Percentiles rank a stretch among this genome's conserved stretches.
Conservation (phyloP, 2,113 vertebrate species). For the Ariopsis seemanni region DNA sequence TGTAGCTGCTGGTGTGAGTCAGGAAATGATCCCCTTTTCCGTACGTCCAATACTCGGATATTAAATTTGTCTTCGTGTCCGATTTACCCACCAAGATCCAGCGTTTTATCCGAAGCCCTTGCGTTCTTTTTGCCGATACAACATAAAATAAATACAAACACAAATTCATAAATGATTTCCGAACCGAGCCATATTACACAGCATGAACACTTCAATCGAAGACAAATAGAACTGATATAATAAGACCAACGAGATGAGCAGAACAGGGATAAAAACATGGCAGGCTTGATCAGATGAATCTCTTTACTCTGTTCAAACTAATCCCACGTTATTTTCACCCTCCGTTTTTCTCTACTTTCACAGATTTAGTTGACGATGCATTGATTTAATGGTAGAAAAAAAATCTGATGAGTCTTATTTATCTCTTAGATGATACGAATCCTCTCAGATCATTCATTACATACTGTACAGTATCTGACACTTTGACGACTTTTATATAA, state of each 20-base stretch:
- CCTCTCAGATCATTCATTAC: not conserved
- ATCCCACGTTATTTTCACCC: not conserved
- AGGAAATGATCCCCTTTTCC: slow-evolving; percentile 14
- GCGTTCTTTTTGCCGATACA: slow-evolving; percentile 32
- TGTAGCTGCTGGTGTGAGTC: slow-evolving; percentile 50
- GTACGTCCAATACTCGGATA: slow-evolving; percentile 19
- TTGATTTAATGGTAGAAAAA: not conserved
- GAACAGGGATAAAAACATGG: slow-evolving; percentile 60
- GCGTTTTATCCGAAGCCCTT: slow-evolving; percentile 29
- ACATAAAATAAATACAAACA: slow-evolving; percentile 51
- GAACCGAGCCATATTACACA: slow-evolving; percentile 5
- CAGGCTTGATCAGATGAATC: slow-evolving; percentile 63
- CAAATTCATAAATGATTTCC: not conserved
- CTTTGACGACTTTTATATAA: not conserved
- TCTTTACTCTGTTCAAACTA: not conserved
- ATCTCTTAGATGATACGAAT: not conserved
- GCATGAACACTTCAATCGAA: slow-evolving; percentile 12
- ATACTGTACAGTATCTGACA: not conserved
- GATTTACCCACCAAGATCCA: not conserved
- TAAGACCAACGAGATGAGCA: slow-evolving; percentile 49
- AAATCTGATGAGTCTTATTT: not conserved
- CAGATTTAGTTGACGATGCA: not conserved
- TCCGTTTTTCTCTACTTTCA: not conserved
- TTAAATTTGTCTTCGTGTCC: slow-evolving; percentile 5
- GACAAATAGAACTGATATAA: slow-evolving; percentile 47